These are phyloP conservation scores for Cylas formicarius DNA, from an alignment of 1,140 invertebrate species.

Conservation along the genomic window DNA sequence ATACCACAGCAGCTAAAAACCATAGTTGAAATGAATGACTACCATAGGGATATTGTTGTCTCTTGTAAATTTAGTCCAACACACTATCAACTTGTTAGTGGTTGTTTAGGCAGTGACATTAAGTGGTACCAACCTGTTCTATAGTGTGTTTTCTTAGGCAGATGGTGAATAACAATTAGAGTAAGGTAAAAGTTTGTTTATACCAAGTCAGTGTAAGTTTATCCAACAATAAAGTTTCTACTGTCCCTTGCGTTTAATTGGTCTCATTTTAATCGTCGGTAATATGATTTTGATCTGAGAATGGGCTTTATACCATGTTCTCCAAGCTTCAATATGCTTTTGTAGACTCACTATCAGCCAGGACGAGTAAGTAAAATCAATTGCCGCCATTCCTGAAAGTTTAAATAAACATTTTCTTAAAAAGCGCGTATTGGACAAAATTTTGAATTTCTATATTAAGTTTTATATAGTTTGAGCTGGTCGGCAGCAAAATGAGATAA, in stretches of 20 bases:
- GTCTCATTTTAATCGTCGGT: conserved; percentile 28
- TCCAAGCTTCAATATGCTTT: conserved; percentile 35
- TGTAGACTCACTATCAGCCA: conserved; percentile 36
- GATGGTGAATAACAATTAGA: neutral
- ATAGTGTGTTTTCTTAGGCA: conserved; percentile 13
- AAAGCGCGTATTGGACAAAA: neutral
- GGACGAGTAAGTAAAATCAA: conserved; percentile 40
- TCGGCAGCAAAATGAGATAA: no score
- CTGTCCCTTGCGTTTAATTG: conserved; percentile 15
- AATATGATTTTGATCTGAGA: conserved; percentile 32
- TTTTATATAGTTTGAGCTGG: no score
- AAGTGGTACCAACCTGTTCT: conserved; percentile 77
- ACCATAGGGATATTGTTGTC: conserved; percentile 79
- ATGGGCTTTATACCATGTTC: conserved; percentile 35
- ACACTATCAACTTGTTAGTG: conserved; percentile 78
- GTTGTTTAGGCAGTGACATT: conserved; percentile 79
- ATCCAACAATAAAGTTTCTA: no score
- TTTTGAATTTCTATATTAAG: no score
- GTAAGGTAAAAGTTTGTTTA: no score
- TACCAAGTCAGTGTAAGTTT: no score
- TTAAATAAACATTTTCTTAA: neutral
- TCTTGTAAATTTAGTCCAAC: conserved; percentile 85
- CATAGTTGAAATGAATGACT: conserved; percentile 61
- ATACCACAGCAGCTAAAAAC: conserved; percentile 43
- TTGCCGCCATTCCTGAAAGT: conserved; percentile 36